Conservation (phyloP, 1,140 invertebrate species). For the Drosophila pectinifera region DNA sequence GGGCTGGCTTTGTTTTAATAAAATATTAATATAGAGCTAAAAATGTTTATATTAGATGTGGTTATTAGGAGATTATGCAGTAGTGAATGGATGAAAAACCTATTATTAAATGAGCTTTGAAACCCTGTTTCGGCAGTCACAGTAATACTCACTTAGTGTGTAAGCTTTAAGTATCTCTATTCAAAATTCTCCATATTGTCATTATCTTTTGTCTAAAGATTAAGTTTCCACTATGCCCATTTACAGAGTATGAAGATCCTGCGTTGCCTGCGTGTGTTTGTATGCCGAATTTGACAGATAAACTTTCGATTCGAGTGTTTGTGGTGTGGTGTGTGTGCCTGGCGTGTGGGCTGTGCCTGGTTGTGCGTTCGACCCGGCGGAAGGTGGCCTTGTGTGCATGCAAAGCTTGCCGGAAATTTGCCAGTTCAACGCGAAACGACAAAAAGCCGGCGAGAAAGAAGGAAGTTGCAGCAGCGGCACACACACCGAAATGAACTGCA, state of each 20-base stretch:
- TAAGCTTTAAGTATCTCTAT: too few relatives aligned
- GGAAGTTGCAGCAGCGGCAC: conserved; percentile 37
- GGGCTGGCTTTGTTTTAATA: neutral
- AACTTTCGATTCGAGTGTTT: conserved; percentile 57
- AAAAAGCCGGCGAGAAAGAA: conserved; percentile 42
- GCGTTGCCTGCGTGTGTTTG: conserved; percentile 27
- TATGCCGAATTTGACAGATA: conserved; percentile 68
- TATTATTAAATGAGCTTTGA: neutral
- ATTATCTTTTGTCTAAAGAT: neutral
- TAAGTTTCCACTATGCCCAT: neutral
- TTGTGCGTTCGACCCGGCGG: conserved; percentile 18
- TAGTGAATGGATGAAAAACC: neutral
- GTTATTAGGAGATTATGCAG: neutral
- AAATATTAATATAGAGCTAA: too few relatives aligned
- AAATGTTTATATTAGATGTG: too few relatives aligned
- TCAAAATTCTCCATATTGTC: neutral
- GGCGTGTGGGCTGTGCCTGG: neutral
- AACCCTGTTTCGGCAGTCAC: too few relatives aligned
- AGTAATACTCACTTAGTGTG: too few relatives aligned
- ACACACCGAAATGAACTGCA: conserved; percentile 65
- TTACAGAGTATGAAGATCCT: conserved; percentile 11
- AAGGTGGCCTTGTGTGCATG: conserved; percentile 55
- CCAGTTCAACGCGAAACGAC: conserved; percentile 65
- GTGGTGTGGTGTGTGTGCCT: conserved; percentile 1
- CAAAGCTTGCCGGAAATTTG: conserved; percentile 62